phyloP scores from a whole-genome alignment of 2,113 vertebrate species.

The Physeter macrocephalus region DNA sequence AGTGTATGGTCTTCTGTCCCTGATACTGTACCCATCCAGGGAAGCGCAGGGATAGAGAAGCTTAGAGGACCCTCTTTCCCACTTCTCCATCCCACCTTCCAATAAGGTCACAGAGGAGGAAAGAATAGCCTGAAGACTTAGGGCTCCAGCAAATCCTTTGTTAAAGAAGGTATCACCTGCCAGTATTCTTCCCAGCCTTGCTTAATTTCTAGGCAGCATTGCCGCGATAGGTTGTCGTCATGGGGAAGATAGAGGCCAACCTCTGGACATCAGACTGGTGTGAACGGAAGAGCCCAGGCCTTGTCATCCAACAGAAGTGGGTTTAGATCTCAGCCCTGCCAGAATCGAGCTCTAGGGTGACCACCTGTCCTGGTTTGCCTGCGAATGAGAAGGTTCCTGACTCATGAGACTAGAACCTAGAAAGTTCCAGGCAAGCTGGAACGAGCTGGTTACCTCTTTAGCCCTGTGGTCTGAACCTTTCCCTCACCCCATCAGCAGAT shows the following conservation, averaged over 20 bases:
- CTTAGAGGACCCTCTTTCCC: not conserved
- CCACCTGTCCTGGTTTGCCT: not conserved
- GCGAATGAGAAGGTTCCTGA: not conserved
- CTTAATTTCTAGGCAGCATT: not conserved
- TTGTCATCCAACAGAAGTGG: not conserved
- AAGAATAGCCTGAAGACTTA: not conserved
- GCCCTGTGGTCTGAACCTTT: not conserved
- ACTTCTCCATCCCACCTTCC: not conserved
- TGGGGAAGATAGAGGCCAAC: not conserved
- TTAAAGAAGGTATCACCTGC: not conserved
- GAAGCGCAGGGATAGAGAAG: not conserved
- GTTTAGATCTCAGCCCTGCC: not conserved
- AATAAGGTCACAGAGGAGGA: not conserved
- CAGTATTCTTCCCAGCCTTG: not conserved
- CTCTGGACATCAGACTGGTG: not conserved
- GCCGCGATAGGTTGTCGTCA: rapidly evolving
- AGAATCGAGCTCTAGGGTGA: not conserved
- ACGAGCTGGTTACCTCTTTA: not conserved
- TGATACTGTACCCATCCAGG: not conserved
- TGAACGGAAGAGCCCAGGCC: not conserved
- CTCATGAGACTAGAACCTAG: not conserved
- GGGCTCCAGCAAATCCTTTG: not conserved
- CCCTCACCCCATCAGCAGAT: not conserved
- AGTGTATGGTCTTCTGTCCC: not conserved
- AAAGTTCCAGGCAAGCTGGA: not conserved